phyloP scores from a whole-genome alignment of 1,140 invertebrate genomes.

The Musca domestica region DNA sequence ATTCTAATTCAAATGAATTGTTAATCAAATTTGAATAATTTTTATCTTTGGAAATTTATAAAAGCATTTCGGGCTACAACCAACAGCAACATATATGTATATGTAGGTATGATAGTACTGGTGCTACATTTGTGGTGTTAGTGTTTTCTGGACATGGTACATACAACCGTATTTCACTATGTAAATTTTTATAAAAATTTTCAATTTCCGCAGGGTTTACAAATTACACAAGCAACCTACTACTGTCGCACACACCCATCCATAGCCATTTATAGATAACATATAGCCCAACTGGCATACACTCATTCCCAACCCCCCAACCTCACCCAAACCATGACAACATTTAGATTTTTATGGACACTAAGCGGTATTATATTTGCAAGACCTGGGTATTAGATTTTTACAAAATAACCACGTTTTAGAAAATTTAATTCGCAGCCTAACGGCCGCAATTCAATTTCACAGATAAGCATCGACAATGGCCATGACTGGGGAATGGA shows the following conservation, averaged over 20 bases:
- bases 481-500: too few species aligned
- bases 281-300: not conserved
- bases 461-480: slow-evolving; percentile 11
- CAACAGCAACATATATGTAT: slow-evolving; percentile 3
- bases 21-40: slow-evolving; percentile 18
- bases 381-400: not conserved
- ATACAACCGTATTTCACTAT: too few species aligned
- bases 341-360: slow-evolving; percentile 1
- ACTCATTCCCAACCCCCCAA: not conserved
- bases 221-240: not conserved
- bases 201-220: slow-evolving; percentile 11
- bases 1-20: slow-evolving; percentile 11
- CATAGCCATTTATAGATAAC: not conserved
- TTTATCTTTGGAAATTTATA: slow-evolving; percentile 3
- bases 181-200: slow-evolving; percentile 16
- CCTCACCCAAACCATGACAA: not conserved
- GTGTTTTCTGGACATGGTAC: too few species aligned
- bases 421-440: slow-evolving; percentile 6
- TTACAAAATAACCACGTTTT: slow-evolving; percentile 11
- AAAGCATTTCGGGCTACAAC: not conserved
- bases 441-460: slow-evolving; percentile 17
- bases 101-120: not conserved
- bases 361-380: too few species aligned
- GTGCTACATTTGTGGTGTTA: too few species aligned
- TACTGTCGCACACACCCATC: not conserved